Evolutionary conservation across 2,797 vertebrate genomes (phyloP).

Genomic region (Typhlichthys subterraneus): DNA sequence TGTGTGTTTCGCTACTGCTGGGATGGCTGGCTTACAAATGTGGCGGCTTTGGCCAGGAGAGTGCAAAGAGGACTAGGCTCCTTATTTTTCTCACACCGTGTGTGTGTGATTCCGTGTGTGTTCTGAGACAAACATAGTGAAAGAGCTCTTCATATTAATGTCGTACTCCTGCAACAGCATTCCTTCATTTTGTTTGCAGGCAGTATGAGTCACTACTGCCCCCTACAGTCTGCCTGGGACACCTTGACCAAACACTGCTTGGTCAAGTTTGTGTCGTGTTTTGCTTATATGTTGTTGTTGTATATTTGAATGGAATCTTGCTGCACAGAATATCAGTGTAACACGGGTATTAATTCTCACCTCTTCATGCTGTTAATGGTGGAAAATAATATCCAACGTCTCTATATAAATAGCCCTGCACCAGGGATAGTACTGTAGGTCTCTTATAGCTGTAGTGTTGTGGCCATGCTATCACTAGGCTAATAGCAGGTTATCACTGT

Average conservation of each 20-base stretch:
- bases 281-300: not conserved
- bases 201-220: slow-evolving; percentile 59
- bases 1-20: not conserved
- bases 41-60: no score
- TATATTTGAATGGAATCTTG: no score
- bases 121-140: slow-evolving; percentile 31
- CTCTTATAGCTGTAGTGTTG: slow-evolving; percentile 12
- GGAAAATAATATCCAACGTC: slow-evolving; percentile 12
- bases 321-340: not conserved
- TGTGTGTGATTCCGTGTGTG: not conserved
- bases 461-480: slow-evolving; percentile 21
- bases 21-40: slow-evolving; percentile 10
- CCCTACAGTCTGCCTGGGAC: slow-evolving; percentile 63
- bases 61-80: no score
- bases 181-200: slow-evolving; percentile 49
- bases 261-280: not conserved
- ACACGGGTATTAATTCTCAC: slow-evolving; percentile 15
- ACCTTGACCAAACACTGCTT: slow-evolving; percentile 12
- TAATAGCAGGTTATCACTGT: slow-evolving; percentile 56
- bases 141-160: slow-evolving; percentile 78
- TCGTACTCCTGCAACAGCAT: slow-evolving; percentile 61
- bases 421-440: not conserved
- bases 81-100: not conserved
- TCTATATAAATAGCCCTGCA: slow-evolving; percentile 3
- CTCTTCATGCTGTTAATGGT: not conserved